phyloP scores from a whole-genome alignment of 2,113 vertebrate genomes.

The Macaca mulatta region DNA sequence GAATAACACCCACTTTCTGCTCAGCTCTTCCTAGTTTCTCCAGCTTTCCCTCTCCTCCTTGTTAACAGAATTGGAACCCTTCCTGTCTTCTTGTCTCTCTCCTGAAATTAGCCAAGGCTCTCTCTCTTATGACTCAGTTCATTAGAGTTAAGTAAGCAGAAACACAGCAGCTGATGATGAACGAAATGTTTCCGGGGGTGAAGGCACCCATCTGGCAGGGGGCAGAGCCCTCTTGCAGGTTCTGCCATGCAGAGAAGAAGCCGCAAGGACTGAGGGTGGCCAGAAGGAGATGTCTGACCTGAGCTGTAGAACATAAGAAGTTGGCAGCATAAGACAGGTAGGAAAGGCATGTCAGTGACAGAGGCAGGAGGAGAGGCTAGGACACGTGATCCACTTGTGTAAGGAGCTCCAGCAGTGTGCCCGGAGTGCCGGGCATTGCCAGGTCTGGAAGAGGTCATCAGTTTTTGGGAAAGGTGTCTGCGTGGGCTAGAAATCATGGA shows the following conservation, averaged over 20 bases:
- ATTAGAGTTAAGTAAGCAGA: not conserved
- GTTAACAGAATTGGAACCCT: not conserved
- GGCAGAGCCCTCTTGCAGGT: not conserved
- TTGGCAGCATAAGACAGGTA: too few species aligned
- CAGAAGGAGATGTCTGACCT: too few species aligned
- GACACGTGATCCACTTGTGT: not conserved
- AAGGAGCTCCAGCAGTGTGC: too few species aligned
- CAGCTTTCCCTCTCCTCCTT: not conserved
- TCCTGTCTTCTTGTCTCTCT: not conserved
- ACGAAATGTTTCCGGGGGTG: not conserved
- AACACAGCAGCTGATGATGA: not conserved
- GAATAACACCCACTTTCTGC: not conserved
- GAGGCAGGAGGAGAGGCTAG: not conserved
- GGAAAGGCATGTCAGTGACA: not conserved
- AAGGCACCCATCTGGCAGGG: not conserved
- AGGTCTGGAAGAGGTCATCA: not conserved
- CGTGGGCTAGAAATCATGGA: not conserved
- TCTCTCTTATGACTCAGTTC: not conserved
- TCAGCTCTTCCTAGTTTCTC: not conserved
- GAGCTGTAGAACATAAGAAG: not conserved
- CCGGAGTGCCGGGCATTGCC: rapidly evolving
- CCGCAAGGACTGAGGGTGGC: not conserved
- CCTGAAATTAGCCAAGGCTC: not conserved
- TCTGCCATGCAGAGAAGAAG: not conserved
- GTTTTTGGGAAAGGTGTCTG: not conserved